Evolutionary conservation across 1,140 invertebrate species (phyloP).

Genomic region (Eurosta solidaginis): DNA sequence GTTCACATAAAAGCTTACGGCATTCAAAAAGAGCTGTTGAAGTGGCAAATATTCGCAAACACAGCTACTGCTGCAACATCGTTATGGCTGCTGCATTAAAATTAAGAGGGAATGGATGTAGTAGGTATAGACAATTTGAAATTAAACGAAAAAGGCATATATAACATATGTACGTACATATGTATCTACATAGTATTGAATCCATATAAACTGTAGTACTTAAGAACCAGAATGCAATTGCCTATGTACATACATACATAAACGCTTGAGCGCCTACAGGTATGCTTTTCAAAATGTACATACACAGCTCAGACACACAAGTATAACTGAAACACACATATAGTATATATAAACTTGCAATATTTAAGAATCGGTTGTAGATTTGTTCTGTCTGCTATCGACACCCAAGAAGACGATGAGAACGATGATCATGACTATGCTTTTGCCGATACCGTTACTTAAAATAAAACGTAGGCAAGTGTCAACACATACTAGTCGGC

Average conservation of each 20-base stretch:
- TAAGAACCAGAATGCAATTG: too few relatives aligned
- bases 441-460: constrained; percentile 48
- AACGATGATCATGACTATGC: neutral
- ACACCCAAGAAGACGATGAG: neutral
- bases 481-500: constrained; percentile 59
- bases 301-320: neutral
- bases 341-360: neutral
- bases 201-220: too few relatives aligned
- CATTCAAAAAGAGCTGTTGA: constrained; percentile 59
- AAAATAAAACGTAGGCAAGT: constrained; percentile 57
- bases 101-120: too few relatives aligned
- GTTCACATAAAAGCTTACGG: constrained; percentile 59
- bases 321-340: too few relatives aligned
- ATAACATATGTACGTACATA: too few relatives aligned
- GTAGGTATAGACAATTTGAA: too few relatives aligned
- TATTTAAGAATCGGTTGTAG: neutral
- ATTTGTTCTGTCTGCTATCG: neutral
- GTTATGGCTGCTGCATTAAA: too few relatives aligned
- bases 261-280: too few relatives aligned
- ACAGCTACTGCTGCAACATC: constrained; percentile 38
- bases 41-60: constrained; percentile 60
- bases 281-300: too few relatives aligned
- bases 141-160: too few relatives aligned
- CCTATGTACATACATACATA: neutral
- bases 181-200: too few relatives aligned